These are phyloP conservation scores for Triplophysa tibetana DNA, from an alignment of 2,113 vertebrate genomes.

Conservation along the genomic window DNA sequence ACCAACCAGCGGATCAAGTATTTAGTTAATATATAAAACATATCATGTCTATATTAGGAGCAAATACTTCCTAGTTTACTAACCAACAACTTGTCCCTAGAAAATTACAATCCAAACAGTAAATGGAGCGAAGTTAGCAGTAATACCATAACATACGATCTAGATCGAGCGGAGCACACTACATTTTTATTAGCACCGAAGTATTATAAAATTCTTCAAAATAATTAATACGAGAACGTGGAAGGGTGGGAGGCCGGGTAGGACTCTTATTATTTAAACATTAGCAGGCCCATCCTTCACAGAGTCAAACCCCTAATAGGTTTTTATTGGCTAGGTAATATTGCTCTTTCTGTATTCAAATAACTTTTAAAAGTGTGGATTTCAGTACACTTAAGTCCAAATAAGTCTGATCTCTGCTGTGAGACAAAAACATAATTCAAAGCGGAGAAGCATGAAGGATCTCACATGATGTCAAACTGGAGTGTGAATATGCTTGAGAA, in stretches of 20 bases:
- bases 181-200: no score
- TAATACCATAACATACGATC: no score
- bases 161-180: no score
- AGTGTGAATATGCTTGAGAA: slow-evolving; percentile 1
- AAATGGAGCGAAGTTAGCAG: no score
- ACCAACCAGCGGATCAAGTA: background rate
- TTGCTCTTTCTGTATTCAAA: background rate
- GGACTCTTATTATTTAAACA: background rate
- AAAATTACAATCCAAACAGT: no score
- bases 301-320: background rate
- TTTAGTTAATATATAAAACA: background rate
- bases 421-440: no score
- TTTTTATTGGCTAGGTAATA: background rate
- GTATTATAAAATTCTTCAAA: no score
- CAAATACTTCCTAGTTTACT: background rate
- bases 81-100: no score
- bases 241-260: background rate
- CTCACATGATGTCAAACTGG: background rate
- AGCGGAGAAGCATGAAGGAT: no score
- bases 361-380: background rate
- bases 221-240: background rate
- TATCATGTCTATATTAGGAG: background rate
- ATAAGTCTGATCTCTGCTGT: no score
- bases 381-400: background rate
- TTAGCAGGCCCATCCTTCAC: background rate